Percentiles rank a stretch among this genome's conserved stretches.
These are phyloP conservation scores for Tiphia femorata DNA, from an alignment of 2,888 invertebrate species.

Conservation along the genomic window DNA sequence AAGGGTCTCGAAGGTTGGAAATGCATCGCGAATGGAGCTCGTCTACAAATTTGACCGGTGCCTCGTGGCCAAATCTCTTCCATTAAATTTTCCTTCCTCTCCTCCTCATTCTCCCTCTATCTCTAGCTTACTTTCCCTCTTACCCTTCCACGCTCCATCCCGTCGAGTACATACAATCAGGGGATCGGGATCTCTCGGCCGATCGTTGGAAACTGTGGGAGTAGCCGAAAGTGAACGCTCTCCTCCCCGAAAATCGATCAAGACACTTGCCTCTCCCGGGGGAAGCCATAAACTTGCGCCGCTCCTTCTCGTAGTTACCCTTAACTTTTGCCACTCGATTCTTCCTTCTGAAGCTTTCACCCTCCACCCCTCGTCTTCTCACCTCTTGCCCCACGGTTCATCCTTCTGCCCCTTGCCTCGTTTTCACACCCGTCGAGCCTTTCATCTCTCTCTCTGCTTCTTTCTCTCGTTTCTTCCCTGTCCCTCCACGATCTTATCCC, in stretches of 20 bases:
- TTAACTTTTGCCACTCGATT: slow-evolving; percentile 18
- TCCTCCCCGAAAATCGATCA: slow-evolving; percentile 25
- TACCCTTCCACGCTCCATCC: neutral
- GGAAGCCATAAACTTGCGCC: slow-evolving; percentile 15
- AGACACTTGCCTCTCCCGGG: slow-evolving; percentile 11
- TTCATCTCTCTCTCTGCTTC: neutral
- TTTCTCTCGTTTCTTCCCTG: neutral
- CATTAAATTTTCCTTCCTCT: neutral
- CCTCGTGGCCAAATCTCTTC: neutral
- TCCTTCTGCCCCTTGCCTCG: neutral
- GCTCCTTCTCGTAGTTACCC: slow-evolving; percentile 4
- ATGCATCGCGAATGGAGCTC: too few relatives aligned
- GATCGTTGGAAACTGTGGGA: neutral
- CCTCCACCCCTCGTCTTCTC: neutral
- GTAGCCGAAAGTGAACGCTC: neutral
- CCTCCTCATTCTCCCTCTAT: neutral
- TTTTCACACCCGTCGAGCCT: neutral
- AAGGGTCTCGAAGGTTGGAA: too few relatives aligned
- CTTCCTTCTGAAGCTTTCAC: slow-evolving; percentile 1
- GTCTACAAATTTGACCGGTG: too few relatives aligned
- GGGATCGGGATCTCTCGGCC: neutral
- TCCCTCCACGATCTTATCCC: slow-evolving; percentile 10
- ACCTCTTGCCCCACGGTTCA: neutral
- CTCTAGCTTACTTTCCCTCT: neutral
- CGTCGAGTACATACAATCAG: neutral